Evolutionary conservation across 2,888 invertebrate species (phyloP), one percentile per base, ranked within the genome.

Genomic region (Euplagia quadripunctaria): DNA sequence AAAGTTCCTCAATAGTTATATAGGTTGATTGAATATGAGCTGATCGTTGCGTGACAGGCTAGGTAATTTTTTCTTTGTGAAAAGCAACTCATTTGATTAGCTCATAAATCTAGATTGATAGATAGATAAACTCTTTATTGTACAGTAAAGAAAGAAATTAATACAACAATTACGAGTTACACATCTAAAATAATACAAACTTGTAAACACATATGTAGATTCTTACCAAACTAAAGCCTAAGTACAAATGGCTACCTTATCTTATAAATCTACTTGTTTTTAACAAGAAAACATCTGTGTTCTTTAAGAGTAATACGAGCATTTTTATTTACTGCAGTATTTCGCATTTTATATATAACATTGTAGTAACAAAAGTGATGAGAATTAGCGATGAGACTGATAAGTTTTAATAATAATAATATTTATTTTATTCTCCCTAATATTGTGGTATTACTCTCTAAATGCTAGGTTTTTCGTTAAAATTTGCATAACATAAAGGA

Each of bases 321-420:
- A n/a, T 55, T 55, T 17, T 55, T 55, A 55, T 58, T 58, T 46
- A 17, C 14, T 43, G 17, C 55, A n/a, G 55, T n/a, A 55, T 55
- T n/a, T 17, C 7, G 52, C n/a, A n/a, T 7, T 55, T 55, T 55
- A 55, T 20, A 58, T 20, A n/a, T 20, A 58, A n/a, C 11, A 11
- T 20, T 58, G 58, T 66, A 16, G 49, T 66, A 49, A 49, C 49
- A 66, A 51, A 20, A 31, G 20, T 66, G n/a, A 66, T 66, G n/a
- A 46, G 16, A 20, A 67, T 67, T 67, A n/a, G n/a, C 55, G 7
- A n/a, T 55, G 55, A 55, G n/a, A 55, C n/a, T n/a, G 4, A 55
- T 55, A n/a, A 55, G 9, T 55, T 11, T 55, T 55, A n/a, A 55
- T 55, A n/a, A 52, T 52, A 3, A 55, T 55, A 8, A 55, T n/a